These are phyloP conservation scores for Catharus minimus DNA, from an alignment of 2,113 vertebrate species.

Conservation along the genomic window DNA sequence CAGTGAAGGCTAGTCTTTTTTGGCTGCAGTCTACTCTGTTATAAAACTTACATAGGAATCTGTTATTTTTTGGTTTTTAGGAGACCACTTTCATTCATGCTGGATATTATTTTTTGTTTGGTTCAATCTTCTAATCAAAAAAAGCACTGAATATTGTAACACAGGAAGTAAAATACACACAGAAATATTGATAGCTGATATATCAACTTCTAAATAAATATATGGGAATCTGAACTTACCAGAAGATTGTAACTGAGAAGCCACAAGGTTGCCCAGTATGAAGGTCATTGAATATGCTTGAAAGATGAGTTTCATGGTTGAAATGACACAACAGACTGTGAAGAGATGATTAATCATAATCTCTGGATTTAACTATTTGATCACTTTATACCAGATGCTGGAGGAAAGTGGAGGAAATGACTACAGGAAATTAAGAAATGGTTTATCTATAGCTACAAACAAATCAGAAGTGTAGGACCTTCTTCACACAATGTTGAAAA, in stretches of 20 bases:
- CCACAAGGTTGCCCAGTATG: not conserved
- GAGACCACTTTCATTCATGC: not conserved
- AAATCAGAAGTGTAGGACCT: not conserved
- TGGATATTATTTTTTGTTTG: not conserved
- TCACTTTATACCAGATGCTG: conserved; percentile 2
- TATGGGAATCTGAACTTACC: conserved; percentile 48
- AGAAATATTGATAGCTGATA: not conserved
- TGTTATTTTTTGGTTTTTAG: not conserved
- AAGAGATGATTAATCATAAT: not conserved
- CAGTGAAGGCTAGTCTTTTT: not conserved
- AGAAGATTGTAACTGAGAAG: not conserved
- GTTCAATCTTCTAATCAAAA: not conserved
- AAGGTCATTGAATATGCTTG: not conserved
- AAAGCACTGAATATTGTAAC: not conserved
- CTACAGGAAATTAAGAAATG: conserved; percentile 51
- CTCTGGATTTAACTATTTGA: not conserved
- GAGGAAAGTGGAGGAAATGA: conserved; percentile 57
- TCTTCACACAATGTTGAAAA: not conserved
- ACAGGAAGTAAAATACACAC: not conserved
- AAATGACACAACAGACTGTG: not conserved
- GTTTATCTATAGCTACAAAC: not conserved
- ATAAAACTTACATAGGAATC: not conserved
- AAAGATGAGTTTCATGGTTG: conserved; percentile 29
- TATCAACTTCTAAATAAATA: not conserved
- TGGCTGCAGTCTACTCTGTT: not conserved